Percentiles rank a stretch among this genome's conserved stretches.
Conservation (phyloP, 2,797 vertebrate genomes). For the Zonotrichia albicollis region DNA sequence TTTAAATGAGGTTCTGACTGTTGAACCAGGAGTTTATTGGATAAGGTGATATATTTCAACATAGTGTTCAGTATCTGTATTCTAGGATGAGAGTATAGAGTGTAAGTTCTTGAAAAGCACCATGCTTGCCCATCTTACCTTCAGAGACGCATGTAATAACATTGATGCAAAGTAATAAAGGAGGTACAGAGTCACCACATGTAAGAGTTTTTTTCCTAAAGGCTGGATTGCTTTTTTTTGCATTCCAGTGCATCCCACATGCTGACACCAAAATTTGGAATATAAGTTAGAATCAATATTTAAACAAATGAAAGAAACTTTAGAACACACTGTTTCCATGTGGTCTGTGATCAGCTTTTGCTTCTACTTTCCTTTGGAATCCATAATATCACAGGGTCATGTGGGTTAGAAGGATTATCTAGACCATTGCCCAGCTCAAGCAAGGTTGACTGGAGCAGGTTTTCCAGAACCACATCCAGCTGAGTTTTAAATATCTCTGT, state of each 20-base stretch:
- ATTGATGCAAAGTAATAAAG: neutral
- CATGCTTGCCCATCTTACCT: neutral
- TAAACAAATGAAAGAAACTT: neutral
- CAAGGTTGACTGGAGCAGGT: neutral
- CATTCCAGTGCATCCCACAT: neutral
- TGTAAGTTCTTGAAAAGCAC: neutral
- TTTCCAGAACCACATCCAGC: neutral
- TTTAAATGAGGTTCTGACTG: slow-evolving; percentile 16
- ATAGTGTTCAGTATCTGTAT: neutral
- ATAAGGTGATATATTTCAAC: neutral
- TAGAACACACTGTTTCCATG: neutral
- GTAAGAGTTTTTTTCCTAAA: neutral
- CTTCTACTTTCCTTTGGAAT: neutral
- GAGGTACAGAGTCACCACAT: neutral
- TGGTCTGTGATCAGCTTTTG: neutral
- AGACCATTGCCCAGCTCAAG: neutral
- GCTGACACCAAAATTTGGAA: neutral
- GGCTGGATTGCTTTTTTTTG: neutral
- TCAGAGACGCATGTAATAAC: neutral
- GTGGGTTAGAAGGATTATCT: neutral
- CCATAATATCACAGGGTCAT: neutral
- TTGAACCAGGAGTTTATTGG: slow-evolving; percentile 14
- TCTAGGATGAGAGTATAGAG: neutral
- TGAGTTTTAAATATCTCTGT: neutral
- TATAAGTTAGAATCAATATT: neutral